Evolutionary conservation across 1,140 invertebrate species (phyloP), one percentile per base, ranked within the genome.

Genomic region (Drosophila insularis): DNA sequence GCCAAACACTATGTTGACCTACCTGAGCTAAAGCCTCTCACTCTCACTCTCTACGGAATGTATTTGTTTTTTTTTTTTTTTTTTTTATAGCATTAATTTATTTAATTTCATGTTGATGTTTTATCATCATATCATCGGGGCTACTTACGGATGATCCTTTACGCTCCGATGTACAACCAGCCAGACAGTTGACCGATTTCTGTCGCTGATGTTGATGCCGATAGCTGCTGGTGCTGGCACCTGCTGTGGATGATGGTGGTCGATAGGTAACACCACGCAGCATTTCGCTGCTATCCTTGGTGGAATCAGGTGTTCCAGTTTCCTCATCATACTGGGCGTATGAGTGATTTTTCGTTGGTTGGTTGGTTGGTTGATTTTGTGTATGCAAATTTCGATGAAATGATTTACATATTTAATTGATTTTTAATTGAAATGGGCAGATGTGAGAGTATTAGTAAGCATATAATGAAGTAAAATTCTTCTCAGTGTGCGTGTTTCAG

Each of bases 61-160:
- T 46, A 27, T 27, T 27, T 27, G 27, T 0, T 27, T 7, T 17
- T 46, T 46, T n/a, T 43, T 46, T 46, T 46, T 6, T 19, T n/a
- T n/a, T n/a, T n/a, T n/a, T n/a, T n/a, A n/a, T n/a, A n/a, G n/a
- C n/a, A 17, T 7, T 11, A 35, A 35, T 35, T 35, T 11, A 17
- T 21, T 19, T 10, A 53, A 19, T 32, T 55, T 35, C 17, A 54
- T 19, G 17, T 31, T 37, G 13, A 19, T 5, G 2, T 50, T 50
- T 46, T 0, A 7, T 46, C 43, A 50, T 63, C 35, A 37, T 50
- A 4, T 27, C 21, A 13, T 17, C n/a, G 43, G 37, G 37, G n/a
- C 63, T 91, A 92, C 94, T 94, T 94, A 94, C 94, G 92, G 93
- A 93, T 82, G 93, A 93, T 91, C 93, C 93, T 80, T 93, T 93